These are phyloP conservation scores for Seira sanloemensis DNA, from an alignment of 2,888 invertebrate genomes.

Conservation along the genomic window DNA sequence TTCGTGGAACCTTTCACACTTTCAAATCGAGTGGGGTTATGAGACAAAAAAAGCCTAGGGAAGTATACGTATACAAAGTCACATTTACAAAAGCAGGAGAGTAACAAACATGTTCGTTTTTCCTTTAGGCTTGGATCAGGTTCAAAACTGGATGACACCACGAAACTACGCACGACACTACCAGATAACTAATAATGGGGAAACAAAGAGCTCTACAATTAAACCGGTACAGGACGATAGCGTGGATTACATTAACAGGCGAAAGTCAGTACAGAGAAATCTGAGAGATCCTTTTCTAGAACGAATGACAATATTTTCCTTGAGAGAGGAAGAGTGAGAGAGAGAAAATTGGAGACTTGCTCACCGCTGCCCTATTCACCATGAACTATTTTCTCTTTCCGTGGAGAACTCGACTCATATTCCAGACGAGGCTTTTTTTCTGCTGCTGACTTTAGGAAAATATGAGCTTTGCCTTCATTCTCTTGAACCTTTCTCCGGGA, in stretches of 20 bases:
- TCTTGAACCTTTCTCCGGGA: not conserved
- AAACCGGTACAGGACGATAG: too few relatives aligned
- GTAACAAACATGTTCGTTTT: too few relatives aligned
- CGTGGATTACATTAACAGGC: not conserved
- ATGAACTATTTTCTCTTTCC: conserved; percentile 52
- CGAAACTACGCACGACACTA: not conserved
- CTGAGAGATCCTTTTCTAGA: not conserved
- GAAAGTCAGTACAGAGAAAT: not conserved
- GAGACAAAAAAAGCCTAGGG: not conserved
- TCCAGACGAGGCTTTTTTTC: not conserved
- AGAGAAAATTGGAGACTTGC: conserved; percentile 46
- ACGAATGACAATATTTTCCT: not conserved
- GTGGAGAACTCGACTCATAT: not conserved
- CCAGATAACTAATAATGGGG: not conserved
- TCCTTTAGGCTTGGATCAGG: not conserved
- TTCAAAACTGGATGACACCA: not conserved
- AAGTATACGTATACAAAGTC: not conserved
- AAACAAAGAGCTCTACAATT: not conserved
- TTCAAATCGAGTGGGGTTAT: not conserved
- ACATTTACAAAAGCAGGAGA: too few relatives aligned
- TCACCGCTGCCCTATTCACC: conserved; percentile 63
- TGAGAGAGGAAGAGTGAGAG: not conserved
- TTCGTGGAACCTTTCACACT: not conserved
- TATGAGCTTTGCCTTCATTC: not conserved
- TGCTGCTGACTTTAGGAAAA: not conserved